phyloP scores from a whole-genome alignment of 2,797 vertebrate genomes.

The Schizothorax lantsangensis region DNA sequence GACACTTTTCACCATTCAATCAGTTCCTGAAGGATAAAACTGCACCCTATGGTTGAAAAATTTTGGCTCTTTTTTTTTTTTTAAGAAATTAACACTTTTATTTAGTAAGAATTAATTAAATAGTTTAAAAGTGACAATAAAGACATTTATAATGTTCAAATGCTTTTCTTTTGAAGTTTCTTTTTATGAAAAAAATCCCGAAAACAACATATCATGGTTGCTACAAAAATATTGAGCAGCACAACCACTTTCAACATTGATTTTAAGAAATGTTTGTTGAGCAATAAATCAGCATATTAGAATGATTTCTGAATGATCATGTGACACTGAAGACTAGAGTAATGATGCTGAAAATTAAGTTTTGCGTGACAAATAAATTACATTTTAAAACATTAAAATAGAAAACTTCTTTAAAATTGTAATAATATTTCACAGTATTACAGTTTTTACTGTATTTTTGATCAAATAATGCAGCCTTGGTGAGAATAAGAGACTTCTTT shows the following conservation, averaged over 20 bases:
- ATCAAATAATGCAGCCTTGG: background rate
- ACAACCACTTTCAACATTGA: background rate
- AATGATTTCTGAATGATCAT: background rate
- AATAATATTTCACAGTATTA: background rate
- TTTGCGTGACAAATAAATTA: background rate
- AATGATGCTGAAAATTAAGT: background rate
- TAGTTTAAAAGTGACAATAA: background rate
- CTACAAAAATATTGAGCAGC: background rate
- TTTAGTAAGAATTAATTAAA: background rate
- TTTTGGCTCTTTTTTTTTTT: too few relatives aligned
- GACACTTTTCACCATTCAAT: background rate
- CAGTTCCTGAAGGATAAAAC: too few relatives aligned
- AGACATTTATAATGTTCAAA: background rate
- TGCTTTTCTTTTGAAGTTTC: background rate
- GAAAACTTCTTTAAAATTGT: background rate
- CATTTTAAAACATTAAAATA: background rate
- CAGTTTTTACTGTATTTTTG: background rate
- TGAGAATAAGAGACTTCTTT: background rate
- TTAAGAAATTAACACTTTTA: background rate
- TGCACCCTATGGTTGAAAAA: too few relatives aligned
- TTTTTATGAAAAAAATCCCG: background rate
- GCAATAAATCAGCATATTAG: background rate
- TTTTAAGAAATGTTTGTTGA: background rate
- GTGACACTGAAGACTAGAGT: background rate
- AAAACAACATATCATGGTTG: background rate